Base-by-base conservation (phyloP, 2,797 vertebrate genomes). In the Karalla daura region DNA sequence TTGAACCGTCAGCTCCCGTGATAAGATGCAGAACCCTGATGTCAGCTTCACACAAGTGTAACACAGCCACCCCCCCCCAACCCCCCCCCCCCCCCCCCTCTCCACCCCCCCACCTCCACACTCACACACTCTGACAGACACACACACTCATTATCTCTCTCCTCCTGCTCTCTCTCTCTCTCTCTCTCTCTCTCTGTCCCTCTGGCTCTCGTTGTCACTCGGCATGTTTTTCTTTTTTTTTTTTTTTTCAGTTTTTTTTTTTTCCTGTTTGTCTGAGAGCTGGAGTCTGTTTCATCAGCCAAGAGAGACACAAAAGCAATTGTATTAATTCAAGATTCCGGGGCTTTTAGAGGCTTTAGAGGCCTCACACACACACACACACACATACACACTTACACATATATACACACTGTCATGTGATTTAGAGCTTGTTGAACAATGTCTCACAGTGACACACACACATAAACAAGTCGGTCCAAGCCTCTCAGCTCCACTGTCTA, bases 401-500 rank as follows among this genome's bases (percentile, higher is more conserved):
- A 43, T 39, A 76, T 51, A 41, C 70, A 64, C 66, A 40, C 61
- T 69, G 72, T 67, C 74, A 83, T 73, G 74, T 83, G 84, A 84
- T 87, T 88, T 78, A 81, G 62, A 82, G 89, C 89, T 85, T 87
- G 86, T 81, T 79, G 81, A 89, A 90, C 78, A 89, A 86, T 87
- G 66, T 81, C 80, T 70, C 24, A 15, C 63, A 74, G 32, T 60
- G 47, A 80, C 70, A 50, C 74, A 68, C 50, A 66, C 49, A 66
- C 51, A 75, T 8, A 80, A 76, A 86, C 83, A 85, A 90, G 82
- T 83, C 62, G 27, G 86, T 88, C 87, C 88, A 88, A 85, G 86
- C 80, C 78, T 91, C 92, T 91, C 89, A 91, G 88, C 89, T 88
- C 80, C 81, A 89, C 86, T 93, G 88, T 89, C 89, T 91, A 73